A percentile compares a stretch with the other conserved stretches of the same genome.
phyloP scores from a whole-genome alignment of 1,140 invertebrate species.

The Ips typographus region DNA sequence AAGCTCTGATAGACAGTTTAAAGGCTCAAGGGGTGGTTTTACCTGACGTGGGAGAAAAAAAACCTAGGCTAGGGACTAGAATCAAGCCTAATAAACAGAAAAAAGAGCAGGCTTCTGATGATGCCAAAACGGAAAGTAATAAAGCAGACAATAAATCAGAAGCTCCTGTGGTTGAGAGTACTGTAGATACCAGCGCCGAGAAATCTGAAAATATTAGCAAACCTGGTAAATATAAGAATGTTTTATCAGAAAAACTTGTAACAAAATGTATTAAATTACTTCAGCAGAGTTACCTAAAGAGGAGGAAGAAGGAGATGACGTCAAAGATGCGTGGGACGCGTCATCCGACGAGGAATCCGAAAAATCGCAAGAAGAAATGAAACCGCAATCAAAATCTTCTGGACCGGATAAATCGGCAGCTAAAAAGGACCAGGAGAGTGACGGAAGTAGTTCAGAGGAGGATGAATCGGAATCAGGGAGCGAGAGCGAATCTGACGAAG shows the following conservation, averaged over 20 bases:
- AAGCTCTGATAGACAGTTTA: constrained; percentile 83
- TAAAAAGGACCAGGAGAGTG: constrained; percentile 24
- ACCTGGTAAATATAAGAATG: too few species aligned
- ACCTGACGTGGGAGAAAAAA: constrained; percentile 71
- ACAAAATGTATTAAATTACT: constrained; percentile 27
- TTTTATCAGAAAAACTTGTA: constrained; percentile 13
- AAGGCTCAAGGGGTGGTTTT: constrained; percentile 78
- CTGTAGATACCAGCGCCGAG: neutral
- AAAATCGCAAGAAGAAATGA: constrained; percentile 55
- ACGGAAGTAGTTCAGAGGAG: constrained; percentile 60
- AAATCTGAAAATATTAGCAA: constrained; percentile 2
- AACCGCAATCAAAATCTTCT: neutral
- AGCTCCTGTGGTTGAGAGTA: neutral
- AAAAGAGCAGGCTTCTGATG: constrained; percentile 44
- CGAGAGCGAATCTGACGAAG: constrained; percentile 44
- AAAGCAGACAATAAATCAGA: neutral
- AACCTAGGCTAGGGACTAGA: constrained; percentile 71
- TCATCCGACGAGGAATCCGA: constrained; percentile 54
- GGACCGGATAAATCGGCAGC: neutral
- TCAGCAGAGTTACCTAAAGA: constrained; percentile 40
- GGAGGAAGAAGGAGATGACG: constrained; percentile 35
- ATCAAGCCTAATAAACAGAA: constrained; percentile 73
- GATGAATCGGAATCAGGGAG: constrained; percentile 54
- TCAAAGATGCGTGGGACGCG: constrained; percentile 51
- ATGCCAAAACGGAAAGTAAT: constrained; percentile 15